Evolutionary conservation across 2,888 invertebrate species (phyloP), one percentile per base, ranked within the genome.

Genomic region (Ennomos erosarius): DNA sequence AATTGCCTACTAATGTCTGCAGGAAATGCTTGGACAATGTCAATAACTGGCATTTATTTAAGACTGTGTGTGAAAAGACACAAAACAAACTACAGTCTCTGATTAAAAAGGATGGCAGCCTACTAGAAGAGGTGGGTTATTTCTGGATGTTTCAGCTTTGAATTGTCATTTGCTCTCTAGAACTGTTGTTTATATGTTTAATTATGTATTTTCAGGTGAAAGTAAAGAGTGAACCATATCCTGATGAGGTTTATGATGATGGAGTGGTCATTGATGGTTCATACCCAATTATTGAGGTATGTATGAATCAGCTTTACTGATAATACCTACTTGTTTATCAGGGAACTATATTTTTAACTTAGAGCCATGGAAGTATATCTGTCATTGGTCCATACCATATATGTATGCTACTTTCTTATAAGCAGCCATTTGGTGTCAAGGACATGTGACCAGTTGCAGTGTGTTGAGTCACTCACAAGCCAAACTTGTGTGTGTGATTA

Each of bases 11-110:
- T 13, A 90, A 94, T 83, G 93, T 95, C 79, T 96, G 96, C 83
- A 89, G 88, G 70, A 90, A 92, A 74, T 96, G 96, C 76, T 81
- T 94, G 72, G 90, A 89, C 73, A 94, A 93, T 87, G 93, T 96
- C 70, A 94, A 94, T 76, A 93, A 93, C 78, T 96, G 95, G 95
- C 93, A 94, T 75, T 83, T 88, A 66, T 96, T 94, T 87, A 95
- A 94, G 82, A 89, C 93, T 78, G 87, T 93, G 16, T 96, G 95
- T 85, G 90, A 93, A 70, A 93, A 92, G 76, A 94, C 95, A 68
- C 95, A 96, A 88, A 92, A 90, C 76, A 95, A 94, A 84, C 85
- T 95, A 71, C 90, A 90, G 74, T 88, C 93, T 84, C 93, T 95
- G 92, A 78, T 93, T 72, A 88, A 87, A 77, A 91, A 88, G 82